Base-by-base conservation (phyloP, 2,888 invertebrate genomes). In the Uropetala carovei region DNA sequence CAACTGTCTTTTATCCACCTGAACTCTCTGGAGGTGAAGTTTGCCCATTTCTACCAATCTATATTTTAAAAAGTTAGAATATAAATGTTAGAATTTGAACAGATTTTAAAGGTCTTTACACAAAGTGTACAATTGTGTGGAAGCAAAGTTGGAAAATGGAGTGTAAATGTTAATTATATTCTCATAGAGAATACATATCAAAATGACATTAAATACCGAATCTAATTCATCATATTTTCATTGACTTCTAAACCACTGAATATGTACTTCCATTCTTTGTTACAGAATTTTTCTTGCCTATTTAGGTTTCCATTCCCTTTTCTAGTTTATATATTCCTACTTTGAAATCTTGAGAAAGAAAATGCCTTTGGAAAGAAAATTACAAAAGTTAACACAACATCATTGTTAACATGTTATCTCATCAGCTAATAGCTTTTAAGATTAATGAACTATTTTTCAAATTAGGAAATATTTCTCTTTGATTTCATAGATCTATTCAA, bases 11-110 rank as follows among this genome's bases (percentile, higher is more conserved):
- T 91, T 97, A 94, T 98, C 98, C 92, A 96, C 96, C 16, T 96
- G 96, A 93, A 97, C 96, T 0, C 98, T 97, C 95, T 97, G 97
- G 27, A 97, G 95, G 94, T 98, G 97, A 11, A 97, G 95, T 95
- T 98, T 98, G 92, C 98, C 97, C 95, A 98, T 95, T 95, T 98
- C 98, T 82, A 98, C 97, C 95, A 98, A 95, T 94, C 97, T 97
- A 68, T 64, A 64, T 64, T 64, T 64, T 64, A 3, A 64, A 18
- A n/a, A 1, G n/a, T 0, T 18, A n/a, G 10, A 0, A 18, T 9
- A 68, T 68, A n/a, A n/a, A 68, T 18, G 68, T 68, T 68, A n/a
- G n/a, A 68, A 18, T n/a, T n/a, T n/a, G 18, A 9, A n/a, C 22
- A 8, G 4, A 64, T 10, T 64, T 4, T 10, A 64, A 10, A 64